Evolutionary conservation across 2,888 invertebrate genomes (phyloP).

Genomic region (Machimus atricapillus): DNA sequence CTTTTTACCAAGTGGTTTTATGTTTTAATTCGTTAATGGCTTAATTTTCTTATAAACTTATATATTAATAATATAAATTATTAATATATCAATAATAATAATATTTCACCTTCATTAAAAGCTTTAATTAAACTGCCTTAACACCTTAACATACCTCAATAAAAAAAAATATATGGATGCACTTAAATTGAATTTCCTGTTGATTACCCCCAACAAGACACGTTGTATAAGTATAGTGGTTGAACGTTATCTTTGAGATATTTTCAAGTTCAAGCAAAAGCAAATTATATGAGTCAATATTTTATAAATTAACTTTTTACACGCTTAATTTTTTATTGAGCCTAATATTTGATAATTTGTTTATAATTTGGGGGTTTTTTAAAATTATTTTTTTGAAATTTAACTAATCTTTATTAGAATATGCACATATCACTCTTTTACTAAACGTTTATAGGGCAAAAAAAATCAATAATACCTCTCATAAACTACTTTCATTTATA

Average conservation of each 20-base stretch:
- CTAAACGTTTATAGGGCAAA: background rate
- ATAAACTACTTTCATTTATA: background rate
- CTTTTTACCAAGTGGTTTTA: too few species aligned
- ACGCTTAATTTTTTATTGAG: background rate
- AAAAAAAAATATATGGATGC: background rate
- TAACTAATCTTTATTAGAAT: background rate
- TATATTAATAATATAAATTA: too few species aligned
- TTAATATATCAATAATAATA: too few species aligned
- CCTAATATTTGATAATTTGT: background rate
- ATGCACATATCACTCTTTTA: background rate
- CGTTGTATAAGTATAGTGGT: background rate
- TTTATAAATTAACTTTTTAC: background rate
- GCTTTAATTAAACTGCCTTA: background rate
- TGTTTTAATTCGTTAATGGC: too few species aligned
- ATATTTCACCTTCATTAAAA: background rate
- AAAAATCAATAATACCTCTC: background rate
- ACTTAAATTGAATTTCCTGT: background rate
- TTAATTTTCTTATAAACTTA: background rate
- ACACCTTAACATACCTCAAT: background rate
- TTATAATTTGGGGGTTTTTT: background rate
- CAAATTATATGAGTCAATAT: background rate
- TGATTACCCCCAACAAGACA: background rate
- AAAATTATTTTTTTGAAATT: background rate
- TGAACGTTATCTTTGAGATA: background rate
- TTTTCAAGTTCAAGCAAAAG: background rate